These are phyloP conservation scores for Crocallis elinguaria DNA, from an alignment of 2,888 invertebrate species.

Conservation along the genomic window DNA sequence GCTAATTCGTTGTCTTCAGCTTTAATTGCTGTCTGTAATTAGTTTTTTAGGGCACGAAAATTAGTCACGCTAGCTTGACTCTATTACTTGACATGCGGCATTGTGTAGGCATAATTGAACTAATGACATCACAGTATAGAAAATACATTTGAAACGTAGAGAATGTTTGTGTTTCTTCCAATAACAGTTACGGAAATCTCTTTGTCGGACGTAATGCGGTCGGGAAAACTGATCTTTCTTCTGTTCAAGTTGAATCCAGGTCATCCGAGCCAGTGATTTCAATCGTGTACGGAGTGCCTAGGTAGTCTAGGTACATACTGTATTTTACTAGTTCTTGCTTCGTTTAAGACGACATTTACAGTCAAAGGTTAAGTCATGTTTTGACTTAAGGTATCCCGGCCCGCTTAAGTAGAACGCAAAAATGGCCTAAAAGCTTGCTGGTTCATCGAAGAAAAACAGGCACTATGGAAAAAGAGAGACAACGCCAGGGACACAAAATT, in stretches of 20 bases:
- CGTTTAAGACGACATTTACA: constrained; percentile 2
- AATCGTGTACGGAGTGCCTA: constrained; percentile 11
- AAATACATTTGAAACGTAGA: background rate
- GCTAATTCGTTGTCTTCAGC: constrained; percentile 42
- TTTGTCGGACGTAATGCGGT: constrained; percentile 5
- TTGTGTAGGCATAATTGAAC: constrained; percentile 7
- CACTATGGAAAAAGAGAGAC: too few species aligned
- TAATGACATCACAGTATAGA: background rate
- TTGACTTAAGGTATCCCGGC: constrained; percentile 3
- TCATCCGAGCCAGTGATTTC: constrained; percentile 19
- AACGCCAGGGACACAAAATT: too few species aligned
- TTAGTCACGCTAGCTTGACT: constrained; percentile 37
- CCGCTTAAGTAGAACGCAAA: too few species aligned
- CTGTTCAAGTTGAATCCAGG: constrained; percentile 20
- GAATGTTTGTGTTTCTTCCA: constrained; percentile 7
- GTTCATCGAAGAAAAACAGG: too few species aligned
- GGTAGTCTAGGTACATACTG: background rate
- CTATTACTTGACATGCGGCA: constrained; percentile 31
- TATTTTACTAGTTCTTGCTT: constrained; percentile 7
- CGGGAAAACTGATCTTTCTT: constrained; percentile 14
- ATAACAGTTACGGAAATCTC: constrained; percentile 1
- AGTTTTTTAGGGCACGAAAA: constrained; percentile 39
- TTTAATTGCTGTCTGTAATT: constrained; percentile 45
- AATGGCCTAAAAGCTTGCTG: too few species aligned
- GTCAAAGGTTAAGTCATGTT: constrained; percentile 7